Percentiles rank a stretch among this genome's conserved stretches.
phyloP scores from a whole-genome alignment of 1,140 invertebrate species.

The Archegozetes longisetosus region DNA sequence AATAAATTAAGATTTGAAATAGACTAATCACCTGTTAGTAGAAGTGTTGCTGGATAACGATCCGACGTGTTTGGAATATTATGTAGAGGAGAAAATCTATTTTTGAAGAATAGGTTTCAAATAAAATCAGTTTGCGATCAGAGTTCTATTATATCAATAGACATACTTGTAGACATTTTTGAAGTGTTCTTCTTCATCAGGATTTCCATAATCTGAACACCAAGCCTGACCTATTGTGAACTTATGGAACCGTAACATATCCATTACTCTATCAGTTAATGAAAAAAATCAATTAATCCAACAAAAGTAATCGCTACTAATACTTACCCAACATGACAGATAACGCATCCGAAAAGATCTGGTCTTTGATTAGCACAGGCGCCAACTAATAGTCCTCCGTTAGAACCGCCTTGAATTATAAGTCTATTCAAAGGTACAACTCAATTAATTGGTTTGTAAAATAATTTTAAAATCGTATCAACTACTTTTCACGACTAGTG shows the following conservation, averaged over 20 bases:
- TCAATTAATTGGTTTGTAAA: not conserved
- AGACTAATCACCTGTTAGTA: conserved; percentile 44
- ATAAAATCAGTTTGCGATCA: conserved; percentile 12
- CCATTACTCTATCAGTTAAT: conserved; percentile 62
- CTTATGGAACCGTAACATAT: conserved; percentile 94
- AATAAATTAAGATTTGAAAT: not conserved
- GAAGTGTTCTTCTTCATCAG: conserved; percentile 75
- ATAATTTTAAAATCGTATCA: not conserved
- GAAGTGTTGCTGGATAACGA: conserved; percentile 76
- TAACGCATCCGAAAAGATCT: conserved; percentile 75
- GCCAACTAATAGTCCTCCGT: conserved; percentile 84
- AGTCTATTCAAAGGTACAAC: conserved; percentile 30
- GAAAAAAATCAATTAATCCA: conserved; percentile 15
- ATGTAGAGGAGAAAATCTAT: conserved; percentile 73
- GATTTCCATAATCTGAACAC: conserved; percentile 87
- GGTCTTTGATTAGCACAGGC: conserved; percentile 88
- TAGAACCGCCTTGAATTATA: conserved; percentile 83
- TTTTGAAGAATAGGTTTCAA: conserved; percentile 1
- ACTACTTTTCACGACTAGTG: conserved; percentile 46
- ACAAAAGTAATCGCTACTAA: too few relatives aligned
- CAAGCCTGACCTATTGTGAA: conserved; percentile 96
- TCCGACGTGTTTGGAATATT: conserved; percentile 45
- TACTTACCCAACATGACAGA: conserved; percentile 76
- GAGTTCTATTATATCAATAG: not conserved
- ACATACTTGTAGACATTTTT: conserved; percentile 26